phyloP scores from a whole-genome alignment of 2,113 vertebrate genomes.

The Ranitomeya variabilis region DNA sequence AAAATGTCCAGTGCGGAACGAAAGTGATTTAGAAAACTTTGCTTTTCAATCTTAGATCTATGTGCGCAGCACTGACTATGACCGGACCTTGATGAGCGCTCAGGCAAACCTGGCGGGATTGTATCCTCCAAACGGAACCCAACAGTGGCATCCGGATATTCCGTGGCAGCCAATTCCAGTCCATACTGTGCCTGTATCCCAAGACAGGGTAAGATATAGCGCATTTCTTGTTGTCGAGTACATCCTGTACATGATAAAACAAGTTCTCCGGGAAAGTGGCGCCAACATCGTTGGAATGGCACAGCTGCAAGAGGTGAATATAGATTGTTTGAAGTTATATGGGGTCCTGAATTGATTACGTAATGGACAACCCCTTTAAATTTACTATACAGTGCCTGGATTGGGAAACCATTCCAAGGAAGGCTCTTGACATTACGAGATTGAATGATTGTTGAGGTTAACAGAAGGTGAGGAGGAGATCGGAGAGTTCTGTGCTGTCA shows the following conservation, averaged over 20 bases:
- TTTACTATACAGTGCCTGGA: no score
- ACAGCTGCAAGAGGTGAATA: no score
- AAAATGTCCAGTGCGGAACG: no score
- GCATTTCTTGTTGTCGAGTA: no score
- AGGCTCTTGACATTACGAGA: not conserved
- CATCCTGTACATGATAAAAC: no score
- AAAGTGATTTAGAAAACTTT: not conserved
- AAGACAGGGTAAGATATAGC: constrained; percentile 75
- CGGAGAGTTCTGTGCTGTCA: not conserved
- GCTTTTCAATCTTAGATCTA: constrained; percentile 70
- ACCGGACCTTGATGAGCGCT: constrained; percentile 82
- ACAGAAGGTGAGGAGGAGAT: not conserved
- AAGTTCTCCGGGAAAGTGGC: no score
- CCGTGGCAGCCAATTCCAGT: constrained; percentile 80
- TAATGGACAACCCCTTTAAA: no score
- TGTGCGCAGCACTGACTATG: constrained; percentile 81
- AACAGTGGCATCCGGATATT: constrained; percentile 72
- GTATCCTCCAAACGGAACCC: constrained; percentile 71
- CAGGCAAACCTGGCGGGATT: constrained; percentile 80
- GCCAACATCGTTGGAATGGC: no score
- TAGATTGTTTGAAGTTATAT: no score
- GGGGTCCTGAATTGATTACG: not conserved
- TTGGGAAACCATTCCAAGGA: no score
- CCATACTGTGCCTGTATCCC: constrained; percentile 75
- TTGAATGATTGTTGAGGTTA: not conserved